Conservation (phyloP, 2,888 invertebrate species). For the Synergus itoensis region DNA sequence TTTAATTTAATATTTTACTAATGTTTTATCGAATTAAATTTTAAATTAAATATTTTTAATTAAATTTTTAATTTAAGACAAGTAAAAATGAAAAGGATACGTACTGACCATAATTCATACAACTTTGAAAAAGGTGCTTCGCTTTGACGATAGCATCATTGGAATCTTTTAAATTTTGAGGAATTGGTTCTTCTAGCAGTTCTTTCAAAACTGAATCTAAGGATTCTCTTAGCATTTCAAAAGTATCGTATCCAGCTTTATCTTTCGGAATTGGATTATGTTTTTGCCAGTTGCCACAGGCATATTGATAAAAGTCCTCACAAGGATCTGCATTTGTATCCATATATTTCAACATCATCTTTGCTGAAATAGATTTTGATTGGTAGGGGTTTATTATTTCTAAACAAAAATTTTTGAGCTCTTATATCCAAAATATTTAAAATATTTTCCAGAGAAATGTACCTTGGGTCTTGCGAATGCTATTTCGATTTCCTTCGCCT, state of each 20-base stretch:
- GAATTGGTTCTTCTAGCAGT: slow-evolving; percentile 81
- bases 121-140: slow-evolving; percentile 90
- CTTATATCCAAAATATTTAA: not conserved
- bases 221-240: slow-evolving; percentile 92
- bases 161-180: slow-evolving; percentile 46
- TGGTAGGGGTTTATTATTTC: slow-evolving; percentile 13
- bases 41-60: not conserved
- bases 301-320: slow-evolving; percentile 90
- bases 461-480: slow-evolving; percentile 82
- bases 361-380: slow-evolving; percentile 73
- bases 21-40: not conserved
- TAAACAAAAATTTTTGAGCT: not conserved
- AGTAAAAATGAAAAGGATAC: slow-evolving; percentile 10
- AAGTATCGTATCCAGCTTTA: slow-evolving; percentile 92
- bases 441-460: slow-evolving; percentile 10
- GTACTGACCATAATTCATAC: slow-evolving; percentile 85
- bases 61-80: not conserved
- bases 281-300: slow-evolving; percentile 92
- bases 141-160: slow-evolving; percentile 88
- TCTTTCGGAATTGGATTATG: slow-evolving; percentile 93
- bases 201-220: slow-evolving; percentile 85
- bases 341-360: slow-evolving; percentile 89
- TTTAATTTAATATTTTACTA: not conserved
- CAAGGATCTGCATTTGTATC: slow-evolving; percentile 87
- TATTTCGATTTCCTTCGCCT: slow-evolving; percentile 80